Percentiles rank a stretch among this genome's conserved stretches.
These are phyloP conservation scores for Helostoma temminkii DNA, from an alignment of 2,797 vertebrate genomes.

Conservation along the genomic window DNA sequence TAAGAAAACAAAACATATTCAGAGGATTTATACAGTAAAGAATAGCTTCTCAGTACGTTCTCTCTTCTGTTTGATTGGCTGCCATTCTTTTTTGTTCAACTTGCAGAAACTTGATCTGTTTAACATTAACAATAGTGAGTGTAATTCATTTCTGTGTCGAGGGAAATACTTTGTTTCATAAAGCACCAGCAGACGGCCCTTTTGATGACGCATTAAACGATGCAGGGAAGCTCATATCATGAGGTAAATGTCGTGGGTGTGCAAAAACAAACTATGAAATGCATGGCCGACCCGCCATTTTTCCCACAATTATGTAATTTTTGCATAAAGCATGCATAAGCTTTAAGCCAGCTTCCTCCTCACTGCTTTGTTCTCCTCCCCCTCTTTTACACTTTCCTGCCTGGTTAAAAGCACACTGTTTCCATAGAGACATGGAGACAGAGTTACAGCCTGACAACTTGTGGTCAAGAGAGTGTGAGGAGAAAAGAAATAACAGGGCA, in stretches of 20 bases:
- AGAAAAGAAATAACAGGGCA: constrained; percentile 19
- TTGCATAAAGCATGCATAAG: constrained; percentile 28
- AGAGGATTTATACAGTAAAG: not conserved
- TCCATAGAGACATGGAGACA: constrained; percentile 70
- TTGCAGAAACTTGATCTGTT: not conserved
- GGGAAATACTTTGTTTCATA: not conserved
- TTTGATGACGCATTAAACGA: not conserved
- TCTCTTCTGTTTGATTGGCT: not conserved
- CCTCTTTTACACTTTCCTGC: constrained; percentile 12
- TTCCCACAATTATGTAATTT: constrained; percentile 27
- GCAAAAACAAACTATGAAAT: constrained; percentile 3
- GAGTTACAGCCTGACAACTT: constrained; percentile 41
- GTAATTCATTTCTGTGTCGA: not conserved
- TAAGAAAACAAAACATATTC: not conserved
- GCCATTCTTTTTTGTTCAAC: not conserved
- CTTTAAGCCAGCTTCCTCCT: constrained; percentile 19
- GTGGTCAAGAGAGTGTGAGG: constrained; percentile 33
- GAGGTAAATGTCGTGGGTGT: not conserved
- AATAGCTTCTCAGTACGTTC: not conserved
- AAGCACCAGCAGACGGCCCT: not conserved
- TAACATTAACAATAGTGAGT: not conserved
- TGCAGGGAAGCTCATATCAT: not conserved
- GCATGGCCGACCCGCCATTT: not conserved
- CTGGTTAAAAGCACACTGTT: constrained; percentile 50
- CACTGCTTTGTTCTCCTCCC: constrained; percentile 37